A percentile compares a stretch with the other conserved stretches of the same genome.
phyloP scores from a whole-genome alignment of 2,888 invertebrate species.

The Phytoseiulus persimilis region DNA sequence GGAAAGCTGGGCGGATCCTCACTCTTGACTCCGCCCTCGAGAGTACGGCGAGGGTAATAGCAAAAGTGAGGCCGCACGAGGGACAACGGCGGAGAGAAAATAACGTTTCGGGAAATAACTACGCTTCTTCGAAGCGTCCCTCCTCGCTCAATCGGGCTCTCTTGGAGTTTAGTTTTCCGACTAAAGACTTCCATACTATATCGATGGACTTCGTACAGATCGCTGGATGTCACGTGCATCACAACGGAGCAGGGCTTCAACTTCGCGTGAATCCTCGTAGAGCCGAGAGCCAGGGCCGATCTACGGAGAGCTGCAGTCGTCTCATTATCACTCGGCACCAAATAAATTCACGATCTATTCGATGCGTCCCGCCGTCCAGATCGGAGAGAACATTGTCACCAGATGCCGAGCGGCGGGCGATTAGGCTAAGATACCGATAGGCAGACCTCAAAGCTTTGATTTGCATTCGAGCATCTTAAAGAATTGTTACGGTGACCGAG shows the following conservation, averaged over 20 bases:
- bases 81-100: neutral
- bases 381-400: neutral
- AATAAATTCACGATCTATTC: too few relatives aligned
- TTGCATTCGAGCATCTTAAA: neutral
- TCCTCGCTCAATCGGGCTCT: too few relatives aligned
- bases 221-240: too few relatives aligned
- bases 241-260: too few relatives aligned
- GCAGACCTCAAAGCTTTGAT: constrained; percentile 5
- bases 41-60: neutral
- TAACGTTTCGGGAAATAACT: neutral
- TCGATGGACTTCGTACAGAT: too few relatives aligned
- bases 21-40: neutral
- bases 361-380: neutral
- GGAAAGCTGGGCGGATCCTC: neutral
- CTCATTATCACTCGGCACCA: too few relatives aligned
- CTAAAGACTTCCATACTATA: too few relatives aligned
- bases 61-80: neutral
- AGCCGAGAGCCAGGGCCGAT: too few relatives aligned
- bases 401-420: neutral
- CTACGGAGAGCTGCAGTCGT: too few relatives aligned
- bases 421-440: neutral
- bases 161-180: too few relatives aligned
- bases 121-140: too few relatives aligned
- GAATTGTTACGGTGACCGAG: neutral
- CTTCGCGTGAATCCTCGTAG: too few relatives aligned